Percentiles rank a stretch among this genome's conserved stretches.
Conservation (phyloP, 2,888 invertebrate species). For the Parnassius apollo region DNA sequence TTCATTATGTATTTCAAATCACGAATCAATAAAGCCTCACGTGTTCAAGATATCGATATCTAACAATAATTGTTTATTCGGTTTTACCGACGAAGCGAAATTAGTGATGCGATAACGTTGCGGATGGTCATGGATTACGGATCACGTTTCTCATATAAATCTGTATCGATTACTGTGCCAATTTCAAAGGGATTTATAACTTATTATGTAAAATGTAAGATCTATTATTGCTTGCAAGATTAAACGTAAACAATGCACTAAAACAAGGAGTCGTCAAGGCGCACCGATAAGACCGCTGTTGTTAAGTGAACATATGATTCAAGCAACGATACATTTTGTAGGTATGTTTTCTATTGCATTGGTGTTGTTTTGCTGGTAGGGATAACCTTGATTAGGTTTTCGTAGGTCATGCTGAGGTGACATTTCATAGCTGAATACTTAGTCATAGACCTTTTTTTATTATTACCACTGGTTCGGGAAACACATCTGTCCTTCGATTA, state of each 20-base stretch:
- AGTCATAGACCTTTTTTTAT: too few species aligned
- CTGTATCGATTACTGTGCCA: conserved; percentile 23
- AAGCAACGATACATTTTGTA: conserved; percentile 12
- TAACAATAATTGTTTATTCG: conserved; percentile 7
- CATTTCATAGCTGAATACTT: neutral
- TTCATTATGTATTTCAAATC: neutral
- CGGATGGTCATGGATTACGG: conserved; percentile 36
- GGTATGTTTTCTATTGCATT: conserved; percentile 2
- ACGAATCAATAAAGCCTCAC: conserved; percentile 9
- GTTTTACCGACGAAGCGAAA: conserved; percentile 10
- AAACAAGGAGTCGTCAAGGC: conserved; percentile 14
- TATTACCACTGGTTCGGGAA: too few species aligned
- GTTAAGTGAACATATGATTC: conserved; percentile 1
- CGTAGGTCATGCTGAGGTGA: conserved; percentile 20
- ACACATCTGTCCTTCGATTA: too few species aligned
- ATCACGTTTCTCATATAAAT: conserved; percentile 34
- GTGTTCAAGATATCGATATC: conserved; percentile 2
- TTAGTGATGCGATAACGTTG: conserved; percentile 32
- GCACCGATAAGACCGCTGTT: conserved; percentile 17
- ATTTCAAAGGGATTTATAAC: neutral
- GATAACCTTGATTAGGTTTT: conserved; percentile 11
- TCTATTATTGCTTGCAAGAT: neutral
- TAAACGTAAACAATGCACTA: conserved; percentile 11
- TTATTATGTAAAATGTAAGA: conserved; percentile 3
- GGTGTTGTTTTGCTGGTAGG: conserved; percentile 5